Conservation (phyloP, 2,888 invertebrate species). For the Mycalesis mineus region DNA sequence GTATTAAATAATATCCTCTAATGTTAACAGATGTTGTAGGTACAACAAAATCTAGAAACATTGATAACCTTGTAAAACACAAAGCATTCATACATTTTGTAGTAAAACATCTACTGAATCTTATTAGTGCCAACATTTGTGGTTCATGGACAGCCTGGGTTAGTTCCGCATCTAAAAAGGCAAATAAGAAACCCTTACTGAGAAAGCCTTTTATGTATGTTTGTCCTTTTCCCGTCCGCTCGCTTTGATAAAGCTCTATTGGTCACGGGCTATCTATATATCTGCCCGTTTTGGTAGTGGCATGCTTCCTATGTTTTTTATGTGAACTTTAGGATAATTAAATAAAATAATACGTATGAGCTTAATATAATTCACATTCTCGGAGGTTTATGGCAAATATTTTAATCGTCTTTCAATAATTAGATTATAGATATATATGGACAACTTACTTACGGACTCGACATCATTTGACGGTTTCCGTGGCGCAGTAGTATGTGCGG, state of each 20-base stretch:
- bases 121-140: not conserved
- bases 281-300: not conserved
- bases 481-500: too few relatives aligned
- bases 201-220: conserved; percentile 8
- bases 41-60: too few relatives aligned
- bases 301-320: not conserved
- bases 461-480: too few relatives aligned
- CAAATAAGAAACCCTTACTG: conserved; percentile 7
- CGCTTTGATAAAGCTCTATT: conserved; percentile 8
- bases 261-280: not conserved
- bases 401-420: too few relatives aligned
- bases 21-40: too few relatives aligned
- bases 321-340: not conserved
- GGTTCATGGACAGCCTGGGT: not conserved
- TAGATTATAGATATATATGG: too few relatives aligned
- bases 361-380: too few relatives aligned
- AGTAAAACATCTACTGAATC: not conserved
- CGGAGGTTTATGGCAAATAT: too few relatives aligned
- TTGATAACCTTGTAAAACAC: too few relatives aligned
- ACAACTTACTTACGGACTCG: too few relatives aligned
- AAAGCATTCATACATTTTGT: not conserved
- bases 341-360: not conserved
- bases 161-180: conserved; percentile 13
- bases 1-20: too few relatives aligned
- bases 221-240: conserved; percentile 6